Conservation (phyloP, 2,113 vertebrate species). For the Rhea pennata region DNA sequence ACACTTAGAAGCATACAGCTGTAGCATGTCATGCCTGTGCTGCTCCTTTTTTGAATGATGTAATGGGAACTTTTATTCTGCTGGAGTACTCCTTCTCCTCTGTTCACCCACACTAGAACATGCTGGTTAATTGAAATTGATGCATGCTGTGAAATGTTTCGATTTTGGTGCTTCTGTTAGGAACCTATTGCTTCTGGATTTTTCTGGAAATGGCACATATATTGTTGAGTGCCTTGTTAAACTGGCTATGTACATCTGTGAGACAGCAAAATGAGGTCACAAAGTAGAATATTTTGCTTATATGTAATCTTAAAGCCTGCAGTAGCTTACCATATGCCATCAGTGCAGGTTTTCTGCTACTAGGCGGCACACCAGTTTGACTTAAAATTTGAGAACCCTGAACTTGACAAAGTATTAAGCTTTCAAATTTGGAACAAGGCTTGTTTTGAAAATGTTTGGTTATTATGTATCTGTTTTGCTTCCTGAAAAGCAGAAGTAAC, state of each 20-base stretch:
- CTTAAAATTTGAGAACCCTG: neutral
- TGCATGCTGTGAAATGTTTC: neutral
- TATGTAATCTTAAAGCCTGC: neutral
- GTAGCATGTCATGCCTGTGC: neutral
- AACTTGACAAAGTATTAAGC: neutral
- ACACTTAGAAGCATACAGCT: neutral
- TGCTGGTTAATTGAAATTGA: neutral
- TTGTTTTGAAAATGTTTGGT: neutral
- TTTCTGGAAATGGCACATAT: neutral
- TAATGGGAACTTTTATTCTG: neutral
- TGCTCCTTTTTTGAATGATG: neutral
- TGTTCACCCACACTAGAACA: neutral
- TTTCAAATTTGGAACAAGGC: neutral
- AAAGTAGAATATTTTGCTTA: neutral
- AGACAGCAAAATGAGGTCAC: neutral
- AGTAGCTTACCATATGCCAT: neutral
- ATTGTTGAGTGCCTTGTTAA: neutral
- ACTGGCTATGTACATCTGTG: neutral
- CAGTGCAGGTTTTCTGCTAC: neutral
- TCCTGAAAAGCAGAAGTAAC: neutral
- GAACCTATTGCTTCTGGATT: neutral
- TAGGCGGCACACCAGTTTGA: neutral
- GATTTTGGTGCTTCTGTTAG: neutral
- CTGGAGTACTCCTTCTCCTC: neutral
- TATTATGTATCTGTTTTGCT: neutral